These are phyloP conservation scores for Microcebus ravelobensis DNA, from an alignment of 2,113 vertebrate genomes.

Conservation along the genomic window DNA sequence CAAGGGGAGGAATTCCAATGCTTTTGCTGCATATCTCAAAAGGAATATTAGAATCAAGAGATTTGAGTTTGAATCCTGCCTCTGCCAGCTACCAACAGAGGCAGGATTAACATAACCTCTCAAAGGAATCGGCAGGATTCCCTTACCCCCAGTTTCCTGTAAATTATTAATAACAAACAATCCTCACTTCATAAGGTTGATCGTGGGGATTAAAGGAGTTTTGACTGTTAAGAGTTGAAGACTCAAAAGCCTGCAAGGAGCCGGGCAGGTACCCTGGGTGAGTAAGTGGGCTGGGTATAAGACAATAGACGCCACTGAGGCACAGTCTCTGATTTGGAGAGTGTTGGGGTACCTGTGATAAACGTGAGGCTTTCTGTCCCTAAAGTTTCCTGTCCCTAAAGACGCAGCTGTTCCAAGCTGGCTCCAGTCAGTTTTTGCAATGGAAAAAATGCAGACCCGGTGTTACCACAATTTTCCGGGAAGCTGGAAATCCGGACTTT, in stretches of 20 bases:
- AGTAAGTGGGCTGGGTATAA: background rate
- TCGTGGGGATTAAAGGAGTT: background rate
- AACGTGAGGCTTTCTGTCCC: background rate
- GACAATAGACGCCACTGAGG: background rate
- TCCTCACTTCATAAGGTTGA: background rate
- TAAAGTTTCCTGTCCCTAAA: background rate
- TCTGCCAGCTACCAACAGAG: background rate
- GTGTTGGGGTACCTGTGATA: background rate
- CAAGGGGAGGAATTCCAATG: background rate
- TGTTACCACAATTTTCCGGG: slow-evolving; percentile 68
- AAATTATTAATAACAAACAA: background rate
- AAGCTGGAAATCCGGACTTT: slow-evolving; percentile 70
- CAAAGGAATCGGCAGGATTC: background rate
- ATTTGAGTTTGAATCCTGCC: background rate
- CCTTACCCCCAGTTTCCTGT: background rate
- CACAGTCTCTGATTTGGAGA: background rate
- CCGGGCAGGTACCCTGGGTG: background rate
- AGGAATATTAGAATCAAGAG: background rate
- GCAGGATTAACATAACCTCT: no score
- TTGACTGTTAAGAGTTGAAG: background rate
- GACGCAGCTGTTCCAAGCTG: slow-evolving; percentile 14
- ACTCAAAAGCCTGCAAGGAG: background rate
- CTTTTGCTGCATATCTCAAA: background rate
- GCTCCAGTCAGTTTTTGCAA: slow-evolving; percentile 22
- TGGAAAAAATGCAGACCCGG: slow-evolving; percentile 27